Evolutionary conservation across 2,113 vertebrate species (phyloP).

Genomic region (Ptilorrhoa leucosticta): DNA sequence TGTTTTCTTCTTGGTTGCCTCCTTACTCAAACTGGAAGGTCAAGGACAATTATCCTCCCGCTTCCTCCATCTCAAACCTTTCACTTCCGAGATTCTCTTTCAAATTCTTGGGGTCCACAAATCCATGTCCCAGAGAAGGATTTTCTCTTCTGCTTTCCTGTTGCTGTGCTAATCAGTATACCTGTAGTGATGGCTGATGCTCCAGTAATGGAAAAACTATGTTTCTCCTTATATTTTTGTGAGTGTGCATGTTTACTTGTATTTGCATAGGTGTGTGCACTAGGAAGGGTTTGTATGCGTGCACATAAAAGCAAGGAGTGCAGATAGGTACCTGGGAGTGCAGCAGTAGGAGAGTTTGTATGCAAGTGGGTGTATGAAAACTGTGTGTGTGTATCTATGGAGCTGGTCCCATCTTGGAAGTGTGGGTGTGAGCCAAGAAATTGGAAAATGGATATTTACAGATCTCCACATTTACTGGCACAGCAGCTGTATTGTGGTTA

Average conservation of each 20-base stretch:
- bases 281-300: not conserved
- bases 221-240: not conserved
- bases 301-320: not conserved
- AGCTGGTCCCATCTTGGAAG: not conserved
- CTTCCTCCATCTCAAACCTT: not conserved
- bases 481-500: not conserved
- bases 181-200: not conserved
- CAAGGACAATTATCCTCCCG: not conserved
- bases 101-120: not conserved
- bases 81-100: not conserved
- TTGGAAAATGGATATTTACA: not conserved
- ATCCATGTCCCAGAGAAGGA: not conserved
- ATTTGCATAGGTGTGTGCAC: not conserved
- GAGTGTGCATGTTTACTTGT: not conserved
- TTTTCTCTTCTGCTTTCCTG: not conserved
- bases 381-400: not conserved
- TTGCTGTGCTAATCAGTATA: conserved; percentile 8
- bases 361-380: not conserved
- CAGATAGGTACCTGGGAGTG: not conserved
- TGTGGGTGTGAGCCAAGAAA: not conserved
- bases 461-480: not conserved
- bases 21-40: not conserved
- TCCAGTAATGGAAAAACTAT: not conserved
- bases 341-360: not conserved
- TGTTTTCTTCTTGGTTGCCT: not conserved